Base-by-base conservation (phyloP, 1,140 invertebrate genomes). In the Heliothis virescens region DNA sequence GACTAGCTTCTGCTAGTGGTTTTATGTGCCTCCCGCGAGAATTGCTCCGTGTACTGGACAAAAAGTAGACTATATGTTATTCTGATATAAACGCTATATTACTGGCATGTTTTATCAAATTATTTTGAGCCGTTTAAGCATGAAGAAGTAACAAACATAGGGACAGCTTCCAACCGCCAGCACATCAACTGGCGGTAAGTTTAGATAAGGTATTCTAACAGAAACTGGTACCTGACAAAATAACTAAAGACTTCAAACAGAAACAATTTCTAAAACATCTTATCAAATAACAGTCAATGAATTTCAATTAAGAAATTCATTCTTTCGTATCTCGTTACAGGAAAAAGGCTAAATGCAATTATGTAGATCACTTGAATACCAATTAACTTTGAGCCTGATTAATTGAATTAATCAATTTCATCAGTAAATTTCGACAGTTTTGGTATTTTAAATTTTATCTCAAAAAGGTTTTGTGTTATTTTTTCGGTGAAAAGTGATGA, bases 281-380 rank as follows among this genome's bases (percentile, higher is more conserved):
- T 67, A 47, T 48, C 16, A 48, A 48, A 67, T 67, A 47, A 65
- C 41, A 65, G n/a, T 21, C 11, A 48, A 16, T 16, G 16, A 67
- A 67, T 67, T 67, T 67, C 3, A 67, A 67, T 67, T 67, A 48
- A 41, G 10, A 48, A 67, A 67, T 67, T 12, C 15, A 48, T 48
- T 65, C 16, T 41, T 67, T 16, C 16, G 48, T 18, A 13, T 41
- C 16, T 48, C 16, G 41, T 48, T 1, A 21, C n/a, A 11, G 41
- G 63, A 18, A 67, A 67, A 67, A 67, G 63, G 41, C 16, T 9
- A 16, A 21, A 67, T 48, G 63, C 41, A 21, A 48, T 67, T 67
- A 48, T 48, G 63, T 67, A 67, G 63, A 48, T 67, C 11, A 48
- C 34, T 67, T 21, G 34, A 67, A 67, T 67, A 18, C 18, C 41